These are phyloP conservation scores for Cotesia glomerata DNA, from an alignment of 1,140 invertebrate genomes.

Conservation along the genomic window DNA sequence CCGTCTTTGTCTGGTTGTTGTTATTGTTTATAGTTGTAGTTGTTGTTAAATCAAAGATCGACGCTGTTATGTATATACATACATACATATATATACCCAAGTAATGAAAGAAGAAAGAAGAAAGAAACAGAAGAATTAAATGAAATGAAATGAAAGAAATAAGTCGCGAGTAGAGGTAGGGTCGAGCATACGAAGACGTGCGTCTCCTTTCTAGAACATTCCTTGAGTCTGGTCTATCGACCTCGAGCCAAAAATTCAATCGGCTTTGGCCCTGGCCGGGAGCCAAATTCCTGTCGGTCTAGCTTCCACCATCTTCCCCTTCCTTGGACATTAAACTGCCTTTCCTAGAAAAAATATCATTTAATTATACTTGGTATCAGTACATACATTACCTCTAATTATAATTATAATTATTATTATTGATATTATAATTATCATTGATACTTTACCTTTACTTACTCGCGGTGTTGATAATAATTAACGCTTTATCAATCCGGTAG, in stretches of 20 bases:
- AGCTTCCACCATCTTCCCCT: constrained; percentile 12
- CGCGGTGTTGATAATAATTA: background rate
- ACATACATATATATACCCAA: background rate
- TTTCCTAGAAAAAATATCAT: constrained; percentile 33
- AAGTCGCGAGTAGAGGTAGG: background rate
- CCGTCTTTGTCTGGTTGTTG: no score
- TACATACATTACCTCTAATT: no score
- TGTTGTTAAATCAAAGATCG: no score
- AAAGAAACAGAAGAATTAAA: no score
- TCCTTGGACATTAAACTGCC: constrained; percentile 29
- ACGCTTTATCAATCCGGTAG: background rate
- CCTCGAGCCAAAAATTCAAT: constrained; percentile 40
- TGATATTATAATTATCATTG: no score
- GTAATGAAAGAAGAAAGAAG: background rate
- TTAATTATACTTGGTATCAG: background rate
- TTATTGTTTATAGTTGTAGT: no score
- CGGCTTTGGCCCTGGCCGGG: constrained; percentile 32
- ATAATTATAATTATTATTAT: no score
- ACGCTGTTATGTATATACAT: no score
- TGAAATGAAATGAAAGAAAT: constrained; percentile 9
- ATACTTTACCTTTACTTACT: no score
- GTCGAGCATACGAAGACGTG: background rate
- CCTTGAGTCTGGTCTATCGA: constrained; percentile 37
- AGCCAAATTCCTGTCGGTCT: constrained; percentile 38
- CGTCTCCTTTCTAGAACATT: constrained; percentile 32